These are phyloP conservation scores for Neoscelio sp. DNA, from an alignment of 2,888 invertebrate species.

Conservation along the genomic window DNA sequence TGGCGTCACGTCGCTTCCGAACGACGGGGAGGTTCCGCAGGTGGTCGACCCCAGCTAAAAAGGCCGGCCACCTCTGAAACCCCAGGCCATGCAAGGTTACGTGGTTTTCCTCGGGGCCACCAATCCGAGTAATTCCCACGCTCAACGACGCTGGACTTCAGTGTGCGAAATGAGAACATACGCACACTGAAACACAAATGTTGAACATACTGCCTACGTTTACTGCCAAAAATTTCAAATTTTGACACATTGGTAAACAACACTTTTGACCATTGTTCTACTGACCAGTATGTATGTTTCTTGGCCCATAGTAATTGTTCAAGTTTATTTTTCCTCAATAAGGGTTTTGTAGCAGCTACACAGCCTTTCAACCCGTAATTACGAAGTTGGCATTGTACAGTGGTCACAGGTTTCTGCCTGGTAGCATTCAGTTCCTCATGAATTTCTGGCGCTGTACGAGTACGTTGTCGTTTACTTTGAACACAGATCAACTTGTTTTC, in stretches of 20 bases:
- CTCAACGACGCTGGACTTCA: too few species aligned
- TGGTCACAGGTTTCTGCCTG: constrained; percentile 13
- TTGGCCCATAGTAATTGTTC: constrained; percentile 63
- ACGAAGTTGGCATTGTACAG: constrained; percentile 35
- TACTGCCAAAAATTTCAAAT: constrained; percentile 55
- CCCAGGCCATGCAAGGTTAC: too few species aligned
- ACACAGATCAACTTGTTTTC: constrained; percentile 48
- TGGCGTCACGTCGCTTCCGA: too few species aligned
- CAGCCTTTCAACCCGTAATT: constrained; percentile 44
- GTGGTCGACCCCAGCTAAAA: too few species aligned
- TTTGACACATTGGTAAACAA: constrained; percentile 65
- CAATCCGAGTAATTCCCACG: too few species aligned
- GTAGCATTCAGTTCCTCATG: constrained; percentile 39
- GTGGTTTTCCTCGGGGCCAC: too few species aligned
- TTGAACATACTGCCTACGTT: constrained; percentile 47
- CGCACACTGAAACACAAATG: too few species aligned
- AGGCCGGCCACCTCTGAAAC: too few species aligned
- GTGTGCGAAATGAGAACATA: too few species aligned
- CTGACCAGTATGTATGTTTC: constrained; percentile 44
- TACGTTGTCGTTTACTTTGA: constrained; percentile 38
- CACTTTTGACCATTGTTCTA: constrained; percentile 63
- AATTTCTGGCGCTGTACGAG: constrained; percentile 35
- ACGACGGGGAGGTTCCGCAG: too few species aligned
- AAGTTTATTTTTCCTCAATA: constrained; percentile 41
- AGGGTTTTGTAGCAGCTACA: constrained; percentile 42